phyloP scores from a whole-genome alignment of 2,888 invertebrate genomes.

The Leucophenga montana region DNA sequence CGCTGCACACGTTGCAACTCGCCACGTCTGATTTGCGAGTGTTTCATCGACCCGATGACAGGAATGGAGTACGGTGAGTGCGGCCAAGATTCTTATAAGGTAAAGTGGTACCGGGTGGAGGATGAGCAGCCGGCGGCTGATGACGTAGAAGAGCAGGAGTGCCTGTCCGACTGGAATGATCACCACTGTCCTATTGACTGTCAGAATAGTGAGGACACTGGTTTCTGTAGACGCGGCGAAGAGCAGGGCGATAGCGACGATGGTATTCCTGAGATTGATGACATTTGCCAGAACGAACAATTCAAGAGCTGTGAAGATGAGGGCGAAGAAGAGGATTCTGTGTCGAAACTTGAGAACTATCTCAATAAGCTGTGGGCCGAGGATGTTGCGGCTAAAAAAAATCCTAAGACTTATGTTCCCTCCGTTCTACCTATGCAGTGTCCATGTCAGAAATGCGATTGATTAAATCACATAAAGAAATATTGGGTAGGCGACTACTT shows the following conservation, averaged over 20 bases:
- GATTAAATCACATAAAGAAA: conserved; percentile 21
- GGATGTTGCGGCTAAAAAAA: conserved; percentile 48
- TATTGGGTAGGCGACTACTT: conserved; percentile 29
- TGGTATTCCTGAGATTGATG: background rate
- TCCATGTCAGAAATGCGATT: conserved; percentile 28
- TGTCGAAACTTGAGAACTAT: conserved; percentile 50
- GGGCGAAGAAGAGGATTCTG: conserved; percentile 41
- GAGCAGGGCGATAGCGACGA: conserved; percentile 35
- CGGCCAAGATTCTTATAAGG: conserved; percentile 65
- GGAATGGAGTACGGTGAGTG: conserved; percentile 59
- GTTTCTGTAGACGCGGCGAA: conserved; percentile 47
- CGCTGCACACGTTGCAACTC: conserved; percentile 55
- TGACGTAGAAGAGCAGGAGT: conserved; percentile 35
- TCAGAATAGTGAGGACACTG: conserved; percentile 42
- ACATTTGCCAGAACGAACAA: conserved; percentile 10
- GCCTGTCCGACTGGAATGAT: conserved; percentile 48
- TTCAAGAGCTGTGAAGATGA: conserved; percentile 22
- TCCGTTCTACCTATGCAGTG: conserved; percentile 20
- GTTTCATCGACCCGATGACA: conserved; percentile 59
- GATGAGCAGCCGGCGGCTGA: conserved; percentile 20
- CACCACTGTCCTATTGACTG: conserved; percentile 69
- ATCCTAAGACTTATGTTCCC: conserved; percentile 34
- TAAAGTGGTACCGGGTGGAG: conserved; percentile 62
- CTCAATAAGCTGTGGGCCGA: conserved; percentile 55
- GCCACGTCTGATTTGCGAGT: conserved; percentile 62